Conservation (phyloP, 1,140 invertebrate species). For the Papilio helenus region DNA sequence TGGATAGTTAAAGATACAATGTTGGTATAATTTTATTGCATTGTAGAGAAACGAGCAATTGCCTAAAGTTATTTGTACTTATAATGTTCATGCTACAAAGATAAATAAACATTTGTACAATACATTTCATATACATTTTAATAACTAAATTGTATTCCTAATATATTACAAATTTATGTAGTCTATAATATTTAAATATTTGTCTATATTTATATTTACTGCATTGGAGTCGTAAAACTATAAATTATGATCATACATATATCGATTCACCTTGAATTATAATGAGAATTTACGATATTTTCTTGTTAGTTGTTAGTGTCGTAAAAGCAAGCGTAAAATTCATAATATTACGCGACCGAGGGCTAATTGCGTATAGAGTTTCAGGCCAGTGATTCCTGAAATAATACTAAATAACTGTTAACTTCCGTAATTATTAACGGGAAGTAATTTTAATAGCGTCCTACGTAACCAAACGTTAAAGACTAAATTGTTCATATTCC, state of each 20-base stretch:
- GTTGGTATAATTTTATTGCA: neutral
- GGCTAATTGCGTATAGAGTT: neutral
- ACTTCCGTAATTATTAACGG: too few species aligned
- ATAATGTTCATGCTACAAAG: too few species aligned
- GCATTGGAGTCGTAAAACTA: neutral
- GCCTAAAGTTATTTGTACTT: neutral
- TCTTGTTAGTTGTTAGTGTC: neutral
- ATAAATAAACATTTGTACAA: too few species aligned
- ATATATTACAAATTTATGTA: too few species aligned
- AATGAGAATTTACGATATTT: neutral
- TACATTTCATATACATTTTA: too few species aligned
- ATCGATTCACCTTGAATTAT: conserved; percentile 4
- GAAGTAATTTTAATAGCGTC: too few species aligned
- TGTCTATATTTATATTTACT: neutral
- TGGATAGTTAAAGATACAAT: conserved; percentile 2
- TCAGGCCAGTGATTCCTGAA: neutral
- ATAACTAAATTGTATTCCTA: too few species aligned
- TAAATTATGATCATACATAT: neutral
- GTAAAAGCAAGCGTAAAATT: neutral
- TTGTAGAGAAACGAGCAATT: neutral
- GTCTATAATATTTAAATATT: neutral
- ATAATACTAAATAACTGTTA: too few species aligned
- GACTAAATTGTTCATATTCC: too few species aligned
- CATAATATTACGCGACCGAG: neutral
- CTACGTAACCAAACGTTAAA: too few species aligned